Conservation (phyloP, 2,113 vertebrate species). For the Probosciger aterrimus region DNA sequence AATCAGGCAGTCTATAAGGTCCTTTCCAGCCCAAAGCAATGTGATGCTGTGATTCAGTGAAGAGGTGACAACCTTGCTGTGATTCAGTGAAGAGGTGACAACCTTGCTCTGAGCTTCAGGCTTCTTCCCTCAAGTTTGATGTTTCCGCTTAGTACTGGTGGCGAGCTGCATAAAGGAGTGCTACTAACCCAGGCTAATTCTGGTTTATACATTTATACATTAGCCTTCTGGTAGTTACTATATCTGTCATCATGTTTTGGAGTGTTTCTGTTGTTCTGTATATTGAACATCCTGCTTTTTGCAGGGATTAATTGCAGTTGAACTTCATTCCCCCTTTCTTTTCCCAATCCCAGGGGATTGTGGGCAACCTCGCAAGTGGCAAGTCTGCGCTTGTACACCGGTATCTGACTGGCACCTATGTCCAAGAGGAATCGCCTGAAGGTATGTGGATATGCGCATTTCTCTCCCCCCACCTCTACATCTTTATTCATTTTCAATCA, state of each 20-base stretch:
- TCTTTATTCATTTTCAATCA: neutral
- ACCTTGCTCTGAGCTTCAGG: neutral
- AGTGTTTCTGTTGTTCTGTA: rapidly evolving
- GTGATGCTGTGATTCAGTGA: neutral
- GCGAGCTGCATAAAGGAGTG: neutral
- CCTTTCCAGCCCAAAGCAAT: neutral
- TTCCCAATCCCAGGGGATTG: constrained; percentile 82
- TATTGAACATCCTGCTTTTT: rapidly evolving
- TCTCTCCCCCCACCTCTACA: neutral
- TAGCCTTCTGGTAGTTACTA: neutral
- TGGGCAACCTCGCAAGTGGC: constrained; percentile 96
- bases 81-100: neutral
- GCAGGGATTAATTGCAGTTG: neutral
- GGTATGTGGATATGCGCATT: constrained; percentile 68
- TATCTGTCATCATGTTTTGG: rapidly evolving
- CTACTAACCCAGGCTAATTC: neutral
- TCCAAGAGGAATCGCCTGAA: constrained; percentile 98
- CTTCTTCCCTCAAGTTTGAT: neutral
- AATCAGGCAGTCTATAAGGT: neutral
- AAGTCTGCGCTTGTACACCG: constrained; percentile 97
- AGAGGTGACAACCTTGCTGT: neutral
- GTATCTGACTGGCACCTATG: constrained; percentile 95
- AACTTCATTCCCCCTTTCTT: neutral
- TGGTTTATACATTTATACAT: rapidly evolving
- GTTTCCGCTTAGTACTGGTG: rapidly evolving